phyloP scores from a whole-genome alignment of 2,797 vertebrate genomes.

The Rhinatrema bivittatum region DNA sequence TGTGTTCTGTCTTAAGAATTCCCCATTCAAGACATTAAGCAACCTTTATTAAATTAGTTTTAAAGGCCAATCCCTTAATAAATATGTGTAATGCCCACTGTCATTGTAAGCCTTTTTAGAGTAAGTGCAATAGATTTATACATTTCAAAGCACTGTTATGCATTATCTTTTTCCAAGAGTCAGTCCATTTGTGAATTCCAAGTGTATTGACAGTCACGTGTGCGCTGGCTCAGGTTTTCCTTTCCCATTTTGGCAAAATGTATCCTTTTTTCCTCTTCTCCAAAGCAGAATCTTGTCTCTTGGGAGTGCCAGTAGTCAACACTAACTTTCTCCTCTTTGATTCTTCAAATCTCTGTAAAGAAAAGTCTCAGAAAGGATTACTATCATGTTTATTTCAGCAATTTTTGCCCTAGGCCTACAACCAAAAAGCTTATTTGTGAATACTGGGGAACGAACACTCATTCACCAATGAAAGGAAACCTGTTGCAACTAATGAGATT shows the following conservation, averaged over 20 bases:
- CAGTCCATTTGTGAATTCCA: constrained; percentile 10
- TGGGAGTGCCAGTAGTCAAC: constrained; percentile 1
- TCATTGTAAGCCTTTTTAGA: constrained; percentile 16
- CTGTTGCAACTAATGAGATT: not conserved
- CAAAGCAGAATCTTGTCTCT: constrained; percentile 2
- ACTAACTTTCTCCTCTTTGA: constrained; percentile 4
- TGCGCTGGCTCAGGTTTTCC: no score
- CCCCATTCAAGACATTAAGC: constrained; percentile 18
- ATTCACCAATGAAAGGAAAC: not conserved
- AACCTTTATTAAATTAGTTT: constrained; percentile 32
- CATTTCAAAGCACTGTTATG: constrained; percentile 30
- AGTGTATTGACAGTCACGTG: no score
- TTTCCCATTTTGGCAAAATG: no score
- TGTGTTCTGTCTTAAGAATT: constrained; percentile 10
- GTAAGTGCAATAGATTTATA: constrained; percentile 28
- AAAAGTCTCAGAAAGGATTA: constrained; percentile 3
- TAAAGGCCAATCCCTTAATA: constrained; percentile 23
- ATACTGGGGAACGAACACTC: not conserved
- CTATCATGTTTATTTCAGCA: not conserved
- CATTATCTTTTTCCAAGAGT: constrained; percentile 29
- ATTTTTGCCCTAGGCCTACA: not conserved
- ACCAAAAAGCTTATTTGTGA: constrained; percentile 5
- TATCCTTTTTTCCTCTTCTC: no score
- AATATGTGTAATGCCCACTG: constrained; percentile 38
- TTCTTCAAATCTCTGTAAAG: constrained; percentile 7